Percentiles rank a stretch among this genome's conserved stretches.
Conservation (phyloP, 2,888 invertebrate genomes). For the Hyppa rectilinea region DNA sequence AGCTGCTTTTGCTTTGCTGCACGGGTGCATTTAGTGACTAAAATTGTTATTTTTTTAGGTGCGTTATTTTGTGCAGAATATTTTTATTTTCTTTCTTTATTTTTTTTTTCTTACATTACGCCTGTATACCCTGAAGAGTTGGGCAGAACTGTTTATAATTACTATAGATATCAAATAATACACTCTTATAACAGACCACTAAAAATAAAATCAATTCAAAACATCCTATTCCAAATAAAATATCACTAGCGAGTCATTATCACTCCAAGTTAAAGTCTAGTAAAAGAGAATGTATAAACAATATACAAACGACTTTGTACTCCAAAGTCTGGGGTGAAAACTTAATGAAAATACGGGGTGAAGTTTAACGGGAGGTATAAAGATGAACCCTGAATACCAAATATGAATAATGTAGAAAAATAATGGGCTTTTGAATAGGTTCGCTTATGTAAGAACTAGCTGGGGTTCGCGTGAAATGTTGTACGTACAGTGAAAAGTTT, state of each 20-base stretch:
- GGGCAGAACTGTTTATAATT: no score
- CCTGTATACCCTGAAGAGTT: no score
- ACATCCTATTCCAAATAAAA: not conserved
- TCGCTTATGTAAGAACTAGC: constrained; percentile 19
- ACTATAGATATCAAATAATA: no score
- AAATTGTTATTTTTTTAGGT: no score
- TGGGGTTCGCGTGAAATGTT: constrained; percentile 11
- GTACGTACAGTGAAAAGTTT: constrained; percentile 5
- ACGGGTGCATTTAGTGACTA: no score
- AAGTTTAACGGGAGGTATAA: constrained; percentile 47
- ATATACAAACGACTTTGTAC: constrained; percentile 33
- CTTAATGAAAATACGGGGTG: constrained; percentile 61
- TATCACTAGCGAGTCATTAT: constrained; percentile 24
- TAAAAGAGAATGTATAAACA: constrained; percentile 45
- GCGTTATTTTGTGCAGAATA: no score
- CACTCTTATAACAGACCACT: no score
- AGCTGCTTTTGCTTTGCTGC: no score
- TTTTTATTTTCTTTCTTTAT: no score
- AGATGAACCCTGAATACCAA: constrained; percentile 60
- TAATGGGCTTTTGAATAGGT: constrained; percentile 48
- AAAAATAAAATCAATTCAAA: not conserved
- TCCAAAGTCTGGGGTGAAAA: constrained; percentile 38
- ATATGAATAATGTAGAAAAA: constrained; percentile 59
- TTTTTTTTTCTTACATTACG: no score
- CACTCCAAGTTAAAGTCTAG: constrained; percentile 10